These are phyloP conservation scores for Nysson spinosus DNA, from an alignment of 2,888 invertebrate genomes.

Conservation along the genomic window DNA sequence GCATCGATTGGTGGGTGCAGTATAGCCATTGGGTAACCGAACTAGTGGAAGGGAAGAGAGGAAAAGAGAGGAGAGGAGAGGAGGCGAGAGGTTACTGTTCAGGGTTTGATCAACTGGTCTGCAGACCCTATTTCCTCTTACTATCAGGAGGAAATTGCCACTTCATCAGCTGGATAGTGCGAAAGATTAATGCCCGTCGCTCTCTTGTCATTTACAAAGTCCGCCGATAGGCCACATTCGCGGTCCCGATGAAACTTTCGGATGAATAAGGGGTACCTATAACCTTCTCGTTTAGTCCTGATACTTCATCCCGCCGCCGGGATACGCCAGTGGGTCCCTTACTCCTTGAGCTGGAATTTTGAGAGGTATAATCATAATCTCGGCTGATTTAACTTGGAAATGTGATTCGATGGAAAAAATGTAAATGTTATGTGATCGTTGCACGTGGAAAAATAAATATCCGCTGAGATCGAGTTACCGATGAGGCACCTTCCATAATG, in stretches of 20 bases:
- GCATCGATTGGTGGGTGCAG: conserved; percentile 61
- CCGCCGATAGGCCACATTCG: conserved; percentile 14
- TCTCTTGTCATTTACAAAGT: conserved; percentile 60
- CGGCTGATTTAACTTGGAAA: conserved; percentile 12
- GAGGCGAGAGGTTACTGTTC: conserved; percentile 57
- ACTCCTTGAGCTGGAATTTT: no score
- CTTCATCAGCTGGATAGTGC: conserved; percentile 71
- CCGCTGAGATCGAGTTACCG: not conserved
- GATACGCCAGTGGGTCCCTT: no score
- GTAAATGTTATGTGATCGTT: conserved; percentile 1
- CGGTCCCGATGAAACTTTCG: conserved; percentile 27
- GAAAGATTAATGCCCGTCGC: conserved; percentile 66
- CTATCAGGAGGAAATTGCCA: conserved; percentile 75
- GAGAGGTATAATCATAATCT: not conserved
- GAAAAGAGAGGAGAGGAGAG: conserved; percentile 53
- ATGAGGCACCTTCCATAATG: no score
- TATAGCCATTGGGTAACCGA: conserved; percentile 59
- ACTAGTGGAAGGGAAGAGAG: conserved; percentile 46
- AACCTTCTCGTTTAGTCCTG: conserved; percentile 9
- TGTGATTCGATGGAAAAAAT: conserved; percentile 5
- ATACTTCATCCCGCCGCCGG: no score
- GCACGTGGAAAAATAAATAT: not conserved
- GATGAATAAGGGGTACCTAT: conserved; percentile 23
- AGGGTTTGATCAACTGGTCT: conserved; percentile 68
- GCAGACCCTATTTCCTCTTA: conserved; percentile 74